Conservation (phyloP, 1,140 invertebrate genomes). For the Lordiphosa clarofinis region DNA sequence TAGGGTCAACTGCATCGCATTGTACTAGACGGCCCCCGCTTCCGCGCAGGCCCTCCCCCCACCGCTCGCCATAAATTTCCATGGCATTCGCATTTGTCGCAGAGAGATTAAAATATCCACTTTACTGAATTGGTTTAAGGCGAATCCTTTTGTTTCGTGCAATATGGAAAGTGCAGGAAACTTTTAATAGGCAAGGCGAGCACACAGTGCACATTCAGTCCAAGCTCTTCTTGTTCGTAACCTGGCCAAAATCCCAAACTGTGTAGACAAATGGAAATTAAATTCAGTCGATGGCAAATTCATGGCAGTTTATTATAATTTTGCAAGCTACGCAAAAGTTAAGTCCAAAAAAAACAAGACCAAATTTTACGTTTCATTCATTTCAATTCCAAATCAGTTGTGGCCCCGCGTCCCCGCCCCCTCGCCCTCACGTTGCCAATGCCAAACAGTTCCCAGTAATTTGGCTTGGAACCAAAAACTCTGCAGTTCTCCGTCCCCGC, state of each 20-base stretch:
- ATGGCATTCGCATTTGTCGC: constrained; percentile 23
- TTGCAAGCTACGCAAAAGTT: constrained; percentile 52
- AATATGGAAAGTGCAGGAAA: constrained; percentile 46
- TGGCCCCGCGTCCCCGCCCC: background rate
- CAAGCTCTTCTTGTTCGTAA: background rate
- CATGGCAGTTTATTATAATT: constrained; percentile 58
- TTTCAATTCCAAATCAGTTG: constrained; percentile 63
- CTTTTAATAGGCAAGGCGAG: constrained; percentile 34
- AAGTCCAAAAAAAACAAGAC: constrained; percentile 9
- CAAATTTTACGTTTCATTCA: constrained; percentile 44
- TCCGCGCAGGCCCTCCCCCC: background rate
- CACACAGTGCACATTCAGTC: background rate
- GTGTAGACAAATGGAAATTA: constrained; percentile 24
- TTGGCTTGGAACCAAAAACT: constrained; percentile 63
- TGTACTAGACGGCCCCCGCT: constrained; percentile 18
- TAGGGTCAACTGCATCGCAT: constrained; percentile 58
- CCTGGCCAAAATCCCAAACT: constrained; percentile 7
- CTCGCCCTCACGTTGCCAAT: constrained; percentile 1
- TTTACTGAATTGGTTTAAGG: constrained; percentile 49
- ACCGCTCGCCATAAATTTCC: constrained; percentile 28
- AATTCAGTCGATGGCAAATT: constrained; percentile 8
- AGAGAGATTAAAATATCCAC: constrained; percentile 52
- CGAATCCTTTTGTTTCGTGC: constrained; percentile 24
- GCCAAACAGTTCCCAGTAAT: constrained; percentile 43
- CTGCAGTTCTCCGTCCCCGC: background rate